phyloP scores from a whole-genome alignment of 2,888 invertebrate genomes.

The Drosophila neotestacea region DNA sequence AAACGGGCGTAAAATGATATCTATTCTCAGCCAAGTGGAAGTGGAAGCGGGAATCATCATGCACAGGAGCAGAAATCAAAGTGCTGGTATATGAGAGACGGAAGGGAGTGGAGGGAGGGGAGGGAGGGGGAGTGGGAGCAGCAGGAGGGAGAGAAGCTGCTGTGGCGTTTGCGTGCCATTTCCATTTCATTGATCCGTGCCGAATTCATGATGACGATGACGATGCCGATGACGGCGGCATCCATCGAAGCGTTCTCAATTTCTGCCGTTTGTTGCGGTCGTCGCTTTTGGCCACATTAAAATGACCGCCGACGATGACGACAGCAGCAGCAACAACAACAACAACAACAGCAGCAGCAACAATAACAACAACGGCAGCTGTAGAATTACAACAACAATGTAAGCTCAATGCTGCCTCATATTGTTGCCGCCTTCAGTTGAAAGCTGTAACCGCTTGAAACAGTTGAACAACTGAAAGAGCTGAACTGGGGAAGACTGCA shows the following conservation, averaged over 20 bases:
- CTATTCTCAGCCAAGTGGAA: conserved; percentile 58
- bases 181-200: conserved; percentile 82
- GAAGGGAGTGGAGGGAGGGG: not conserved
- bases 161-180: conserved; percentile 64
- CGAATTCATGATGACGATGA: conserved; percentile 42
- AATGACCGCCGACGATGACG: conserved; percentile 78
- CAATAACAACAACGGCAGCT: conserved; percentile 17
- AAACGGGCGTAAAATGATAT: conserved; percentile 65
- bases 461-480: conserved; percentile 3
- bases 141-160: conserved; percentile 1
- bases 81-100: not conserved
- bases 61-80: conserved; percentile 60
- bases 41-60: conserved; percentile 34
- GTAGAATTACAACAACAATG: conserved; percentile 45
- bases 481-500: not conserved
- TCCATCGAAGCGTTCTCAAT: conserved; percentile 79
- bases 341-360: conserved; percentile 5
- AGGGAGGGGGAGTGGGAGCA: not conserved
- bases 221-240: conserved; percentile 58
- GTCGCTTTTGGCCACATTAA: conserved; percentile 78
- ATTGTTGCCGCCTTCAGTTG: conserved; percentile 46
- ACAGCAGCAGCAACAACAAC: conserved; percentile 23
- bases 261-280: conserved; percentile 79
- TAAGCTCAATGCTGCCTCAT: conserved; percentile 55
- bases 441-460: conserved; percentile 66